Evolutionary conservation across 1,140 invertebrate genomes (phyloP).

Genomic region (Vanessa atalanta): DNA sequence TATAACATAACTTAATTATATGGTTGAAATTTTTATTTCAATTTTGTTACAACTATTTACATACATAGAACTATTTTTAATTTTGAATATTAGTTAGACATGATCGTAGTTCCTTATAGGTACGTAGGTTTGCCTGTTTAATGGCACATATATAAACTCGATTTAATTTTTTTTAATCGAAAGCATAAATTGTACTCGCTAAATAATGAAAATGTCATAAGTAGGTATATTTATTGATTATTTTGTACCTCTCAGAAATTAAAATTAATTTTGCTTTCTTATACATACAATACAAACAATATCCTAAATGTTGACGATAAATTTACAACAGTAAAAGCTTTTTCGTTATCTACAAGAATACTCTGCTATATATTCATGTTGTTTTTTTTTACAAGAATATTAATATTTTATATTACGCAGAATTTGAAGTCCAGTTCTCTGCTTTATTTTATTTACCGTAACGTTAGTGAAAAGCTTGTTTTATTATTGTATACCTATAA

Average conservation of each 20-base stretch:
- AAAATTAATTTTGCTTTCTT: constrained; percentile 17
- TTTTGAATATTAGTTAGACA: constrained; percentile 11
- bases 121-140: constrained; percentile 52
- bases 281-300: constrained; percentile 7
- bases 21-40: constrained; percentile 4
- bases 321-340: neutral
- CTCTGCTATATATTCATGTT: too few relatives aligned
- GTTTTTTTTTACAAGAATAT: too few relatives aligned
- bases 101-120: constrained; percentile 17
- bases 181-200: constrained; percentile 42
- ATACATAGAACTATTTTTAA: constrained; percentile 7
- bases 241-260: constrained; percentile 42
- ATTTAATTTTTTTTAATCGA: constrained; percentile 11
- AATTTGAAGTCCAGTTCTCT: too few relatives aligned
- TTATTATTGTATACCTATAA: too few relatives aligned
- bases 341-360: neutral
- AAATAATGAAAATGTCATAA: constrained; percentile 24
- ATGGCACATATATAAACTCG: constrained; percentile 58
- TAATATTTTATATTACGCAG: too few relatives aligned
- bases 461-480: too few relatives aligned
- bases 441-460: too few relatives aligned
- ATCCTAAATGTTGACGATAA: neutral
- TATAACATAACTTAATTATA: neutral
- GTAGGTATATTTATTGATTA: constrained; percentile 34
- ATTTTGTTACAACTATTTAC: constrained; percentile 10